Conservation (phyloP, 1,140 invertebrate species). For the Drosophila orena region DNA sequence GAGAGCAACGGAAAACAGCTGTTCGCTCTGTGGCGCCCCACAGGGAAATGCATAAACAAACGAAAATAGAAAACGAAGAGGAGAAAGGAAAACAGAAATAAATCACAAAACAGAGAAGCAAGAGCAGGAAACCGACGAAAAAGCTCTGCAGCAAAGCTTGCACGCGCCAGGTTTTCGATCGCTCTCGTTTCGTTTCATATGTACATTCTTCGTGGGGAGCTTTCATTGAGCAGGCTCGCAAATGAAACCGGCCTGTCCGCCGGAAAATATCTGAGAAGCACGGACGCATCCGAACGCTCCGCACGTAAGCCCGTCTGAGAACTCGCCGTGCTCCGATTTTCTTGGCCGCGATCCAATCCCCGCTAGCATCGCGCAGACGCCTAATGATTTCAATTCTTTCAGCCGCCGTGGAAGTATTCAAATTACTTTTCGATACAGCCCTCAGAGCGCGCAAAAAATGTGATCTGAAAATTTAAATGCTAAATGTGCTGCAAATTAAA, state of each 20-base stretch:
- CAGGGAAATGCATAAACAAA: conserved; percentile 43
- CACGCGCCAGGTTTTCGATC: conserved; percentile 59
- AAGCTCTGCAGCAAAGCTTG: conserved; percentile 60
- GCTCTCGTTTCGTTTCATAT: conserved; percentile 11
- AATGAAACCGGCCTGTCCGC: conserved; percentile 66
- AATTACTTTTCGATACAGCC: conserved; percentile 39
- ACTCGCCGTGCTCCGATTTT: conserved; percentile 8
- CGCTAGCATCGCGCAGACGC: conserved; percentile 20
- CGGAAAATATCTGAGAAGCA: conserved; percentile 65
- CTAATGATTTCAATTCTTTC: conserved; percentile 66
- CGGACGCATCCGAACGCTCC: conserved; percentile 75
- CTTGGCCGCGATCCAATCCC: conserved; percentile 7
- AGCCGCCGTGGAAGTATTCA: conserved; percentile 58
- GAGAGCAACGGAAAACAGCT: conserved; percentile 75
- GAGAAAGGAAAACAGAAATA: conserved; percentile 17
- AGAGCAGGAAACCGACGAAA: conserved; percentile 20
- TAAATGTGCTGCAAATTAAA: conserved; percentile 78
- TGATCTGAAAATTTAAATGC: conserved; percentile 78
- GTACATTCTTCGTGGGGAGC: conserved; percentile 27
- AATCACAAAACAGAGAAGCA: conserved; percentile 39
- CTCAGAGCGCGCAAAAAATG: conserved; percentile 53
- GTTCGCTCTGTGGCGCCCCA: conserved; percentile 51
- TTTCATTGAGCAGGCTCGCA: conserved; percentile 57
- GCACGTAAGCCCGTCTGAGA: conserved; percentile 61
- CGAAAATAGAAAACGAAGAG: conserved; percentile 12